phyloP scores from a whole-genome alignment of 2,113 vertebrate species.

The Vulpes ferrilata region DNA sequence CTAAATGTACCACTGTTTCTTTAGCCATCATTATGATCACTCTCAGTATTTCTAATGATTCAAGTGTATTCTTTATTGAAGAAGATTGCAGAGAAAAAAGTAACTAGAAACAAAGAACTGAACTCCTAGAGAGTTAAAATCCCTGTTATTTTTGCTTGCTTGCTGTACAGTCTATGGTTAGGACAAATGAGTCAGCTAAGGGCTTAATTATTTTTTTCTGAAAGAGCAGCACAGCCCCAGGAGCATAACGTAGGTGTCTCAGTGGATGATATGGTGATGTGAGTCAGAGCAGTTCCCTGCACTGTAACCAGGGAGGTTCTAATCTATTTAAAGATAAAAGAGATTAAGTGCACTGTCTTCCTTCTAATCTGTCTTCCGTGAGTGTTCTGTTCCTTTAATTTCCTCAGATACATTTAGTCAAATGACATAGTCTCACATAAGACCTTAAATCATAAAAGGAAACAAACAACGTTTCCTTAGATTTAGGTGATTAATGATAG shows the following conservation, averaged over 20 bases:
- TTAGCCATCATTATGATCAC: neutral
- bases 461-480: neutral
- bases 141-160: neutral
- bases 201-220: neutral
- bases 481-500: neutral
- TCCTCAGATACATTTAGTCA: neutral
- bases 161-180: neutral
- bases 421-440: neutral
- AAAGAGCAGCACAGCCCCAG: neutral
- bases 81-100: slow-evolving; percentile 10
- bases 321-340: neutral
- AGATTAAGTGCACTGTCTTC: neutral
- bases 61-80: slow-evolving; percentile 39
- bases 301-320: neutral
- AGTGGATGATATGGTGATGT: neutral
- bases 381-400: slow-evolving; percentile 7
- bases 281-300: neutral
- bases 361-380: neutral
- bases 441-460: neutral
- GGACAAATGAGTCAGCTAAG: neutral
- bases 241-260: neutral
- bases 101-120: slow-evolving; percentile 1
- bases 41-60: slow-evolving; percentile 41
- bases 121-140: neutral
- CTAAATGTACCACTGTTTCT: neutral